phyloP scores from a whole-genome alignment of 1,140 invertebrate genomes.

The Dryas iulia region DNA sequence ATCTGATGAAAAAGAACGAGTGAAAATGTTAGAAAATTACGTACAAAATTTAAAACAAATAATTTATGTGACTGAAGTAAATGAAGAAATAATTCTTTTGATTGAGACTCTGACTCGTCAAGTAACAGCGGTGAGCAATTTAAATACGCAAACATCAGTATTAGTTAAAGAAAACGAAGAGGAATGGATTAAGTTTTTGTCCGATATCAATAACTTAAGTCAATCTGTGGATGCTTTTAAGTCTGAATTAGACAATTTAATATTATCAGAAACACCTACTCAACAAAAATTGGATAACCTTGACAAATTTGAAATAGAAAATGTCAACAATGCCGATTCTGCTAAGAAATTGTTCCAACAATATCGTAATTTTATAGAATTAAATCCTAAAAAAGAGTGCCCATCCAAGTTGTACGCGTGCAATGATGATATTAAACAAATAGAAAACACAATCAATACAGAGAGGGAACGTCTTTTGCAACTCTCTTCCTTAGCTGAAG shows the following conservation, averaged over 20 bases:
- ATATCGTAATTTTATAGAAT: slow-evolving; percentile 55
- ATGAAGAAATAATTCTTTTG: slow-evolving; percentile 69
- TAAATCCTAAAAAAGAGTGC: slow-evolving; percentile 77
- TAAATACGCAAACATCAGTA: slow-evolving; percentile 82
- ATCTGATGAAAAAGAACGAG: slow-evolving; percentile 50
- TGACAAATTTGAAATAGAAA: slow-evolving; percentile 84
- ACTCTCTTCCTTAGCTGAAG: slow-evolving; percentile 86
- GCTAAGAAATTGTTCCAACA: slow-evolving; percentile 56
- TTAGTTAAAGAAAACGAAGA: slow-evolving; percentile 82
- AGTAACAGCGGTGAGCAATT: slow-evolving; percentile 81
- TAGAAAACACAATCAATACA: slow-evolving; percentile 84
- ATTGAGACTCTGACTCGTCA: slow-evolving; percentile 71
- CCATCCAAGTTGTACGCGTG: slow-evolving; percentile 83
- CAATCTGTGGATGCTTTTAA: slow-evolving; percentile 80
- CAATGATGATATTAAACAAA: slow-evolving; percentile 84
- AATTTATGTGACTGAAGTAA: slow-evolving; percentile 63
- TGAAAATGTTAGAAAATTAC: slow-evolving; percentile 56
- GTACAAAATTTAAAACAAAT: slow-evolving; percentile 65
- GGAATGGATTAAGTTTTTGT: slow-evolving; percentile 86
- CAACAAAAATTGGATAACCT: slow-evolving; percentile 83
- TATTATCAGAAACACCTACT: slow-evolving; percentile 82
- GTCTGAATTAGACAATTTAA: slow-evolving; percentile 79
- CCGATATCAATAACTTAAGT: slow-evolving; percentile 80
- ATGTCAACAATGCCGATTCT: slow-evolving; percentile 61
- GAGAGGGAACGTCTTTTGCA: slow-evolving; percentile 89